These are phyloP conservation scores for Cephus nigrinus DNA, from an alignment of 2,888 invertebrate species.

Conservation along the genomic window DNA sequence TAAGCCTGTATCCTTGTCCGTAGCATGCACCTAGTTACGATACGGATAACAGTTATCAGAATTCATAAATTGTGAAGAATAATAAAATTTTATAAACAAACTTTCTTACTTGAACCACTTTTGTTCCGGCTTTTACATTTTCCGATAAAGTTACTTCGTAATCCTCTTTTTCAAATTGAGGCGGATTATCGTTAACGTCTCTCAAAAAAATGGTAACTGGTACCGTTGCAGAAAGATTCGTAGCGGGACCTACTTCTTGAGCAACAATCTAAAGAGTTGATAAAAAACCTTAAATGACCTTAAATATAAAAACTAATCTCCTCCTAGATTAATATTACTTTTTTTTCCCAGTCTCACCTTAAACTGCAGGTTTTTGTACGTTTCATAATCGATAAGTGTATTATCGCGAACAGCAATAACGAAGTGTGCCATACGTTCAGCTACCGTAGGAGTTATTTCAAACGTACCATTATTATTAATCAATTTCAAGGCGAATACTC, in stretches of 20 bases:
- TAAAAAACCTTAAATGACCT: not conserved
- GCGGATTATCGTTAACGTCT: constrained; percentile 90
- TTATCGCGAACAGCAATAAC: constrained; percentile 87
- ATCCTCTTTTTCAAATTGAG: constrained; percentile 78
- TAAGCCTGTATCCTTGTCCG: constrained; percentile 82
- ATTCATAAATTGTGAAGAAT: not conserved
- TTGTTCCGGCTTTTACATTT: constrained; percentile 80
- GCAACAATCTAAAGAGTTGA: constrained; percentile 76
- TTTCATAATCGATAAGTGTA: constrained; percentile 86
- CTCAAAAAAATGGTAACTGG: constrained; percentile 84
- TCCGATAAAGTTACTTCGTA: constrained; percentile 85
- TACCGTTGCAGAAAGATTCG: constrained; percentile 79
- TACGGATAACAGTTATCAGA: not conserved
- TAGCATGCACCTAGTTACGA: constrained; percentile 75
- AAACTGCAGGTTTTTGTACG: constrained; percentile 78
- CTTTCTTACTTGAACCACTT: constrained; percentile 71
- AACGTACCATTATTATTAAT: constrained; percentile 89
- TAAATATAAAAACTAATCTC: not conserved
- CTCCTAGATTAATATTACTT: not conserved
- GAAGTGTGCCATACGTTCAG: constrained; percentile 82
- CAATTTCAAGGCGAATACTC: constrained; percentile 82
- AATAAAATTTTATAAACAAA: not conserved
- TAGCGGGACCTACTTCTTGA: constrained; percentile 82
- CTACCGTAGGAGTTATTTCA: constrained; percentile 86
- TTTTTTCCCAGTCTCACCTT: constrained; percentile 68